Evolutionary conservation across 2,888 invertebrate species (phyloP).

Genomic region (Chymomyza fuscimana): DNA sequence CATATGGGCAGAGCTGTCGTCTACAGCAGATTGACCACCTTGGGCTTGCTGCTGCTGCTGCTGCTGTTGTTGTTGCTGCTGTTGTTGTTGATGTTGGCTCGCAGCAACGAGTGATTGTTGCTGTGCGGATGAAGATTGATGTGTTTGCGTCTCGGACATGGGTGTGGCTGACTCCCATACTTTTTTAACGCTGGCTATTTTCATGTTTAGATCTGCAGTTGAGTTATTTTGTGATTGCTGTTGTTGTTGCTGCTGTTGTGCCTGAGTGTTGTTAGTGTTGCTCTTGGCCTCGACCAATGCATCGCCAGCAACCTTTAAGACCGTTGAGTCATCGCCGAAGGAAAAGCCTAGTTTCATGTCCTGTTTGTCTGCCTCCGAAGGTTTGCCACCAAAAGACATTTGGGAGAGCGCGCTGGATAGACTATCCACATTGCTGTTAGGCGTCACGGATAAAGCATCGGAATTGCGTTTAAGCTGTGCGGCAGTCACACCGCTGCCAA

Average conservation of each 20-base stretch:
- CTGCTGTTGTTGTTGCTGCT: conserved; percentile 44
- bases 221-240: conserved; percentile 85
- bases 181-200: conserved; percentile 94
- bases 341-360: conserved; percentile 96
- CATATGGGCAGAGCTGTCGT: conserved; percentile 69
- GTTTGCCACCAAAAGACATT: conserved; percentile 82
- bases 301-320: conserved; percentile 55
- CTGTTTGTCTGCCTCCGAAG: conserved; percentile 84
- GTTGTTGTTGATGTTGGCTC: conserved; percentile 58
- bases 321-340: conserved; percentile 84
- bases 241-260: conserved; percentile 60
- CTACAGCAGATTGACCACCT: conserved; percentile 41
- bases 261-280: conserved; percentile 51
- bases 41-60: conserved; percentile 18
- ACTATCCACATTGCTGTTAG: conserved; percentile 77
- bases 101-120: conserved; percentile 25
- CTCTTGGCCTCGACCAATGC: conserved; percentile 35
- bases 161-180: conserved; percentile 87
- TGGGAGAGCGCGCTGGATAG: conserved; percentile 83
- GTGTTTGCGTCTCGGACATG: conserved; percentile 81
- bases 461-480: conserved; percentile 52
- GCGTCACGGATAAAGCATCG: conserved; percentile 35
- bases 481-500: conserved; percentile 38
- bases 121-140: conserved; percentile 47
- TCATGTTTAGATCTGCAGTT: conserved; percentile 94